Conservation (phyloP, 2,888 invertebrate genomes). For the Agonopterix arenella region DNA sequence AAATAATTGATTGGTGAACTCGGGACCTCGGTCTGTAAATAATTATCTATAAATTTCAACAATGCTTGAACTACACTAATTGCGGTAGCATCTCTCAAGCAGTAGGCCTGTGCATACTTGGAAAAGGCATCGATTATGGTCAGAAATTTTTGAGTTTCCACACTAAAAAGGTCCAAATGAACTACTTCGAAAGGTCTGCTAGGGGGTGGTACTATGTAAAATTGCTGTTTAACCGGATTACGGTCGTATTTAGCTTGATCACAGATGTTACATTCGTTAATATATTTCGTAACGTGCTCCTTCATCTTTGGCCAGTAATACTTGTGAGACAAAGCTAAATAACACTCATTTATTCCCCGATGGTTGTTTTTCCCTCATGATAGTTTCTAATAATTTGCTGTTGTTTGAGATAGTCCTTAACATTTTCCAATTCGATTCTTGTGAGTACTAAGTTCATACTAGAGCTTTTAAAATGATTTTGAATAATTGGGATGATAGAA, state of each 20-base stretch:
- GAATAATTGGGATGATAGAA: constrained; percentile 4
- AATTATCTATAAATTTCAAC: constrained; percentile 4
- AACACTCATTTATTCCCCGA: constrained; percentile 7
- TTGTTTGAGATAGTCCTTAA: not conserved
- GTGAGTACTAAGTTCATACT: constrained; percentile 7
- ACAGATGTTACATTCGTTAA: constrained; percentile 8
- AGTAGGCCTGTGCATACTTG: not conserved
- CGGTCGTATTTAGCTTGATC: not conserved
- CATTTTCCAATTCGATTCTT: constrained; percentile 2
- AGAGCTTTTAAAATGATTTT: constrained; percentile 6
- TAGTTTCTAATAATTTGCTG: constrained; percentile 4
- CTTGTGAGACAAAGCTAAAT: not conserved
- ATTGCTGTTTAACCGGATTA: constrained; percentile 1
- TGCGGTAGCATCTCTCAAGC: not conserved
- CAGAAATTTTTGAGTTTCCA: constrained; percentile 4
- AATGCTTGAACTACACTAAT: not conserved
- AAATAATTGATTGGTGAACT: constrained; percentile 14
- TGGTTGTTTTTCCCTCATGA: constrained; percentile 10
- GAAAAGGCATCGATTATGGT: not conserved
- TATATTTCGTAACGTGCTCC: constrained; percentile 6
- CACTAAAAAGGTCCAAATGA: constrained; percentile 4
- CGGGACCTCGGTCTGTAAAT: constrained; percentile 6
- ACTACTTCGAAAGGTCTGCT: not conserved
- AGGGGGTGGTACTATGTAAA: constrained; percentile 1
- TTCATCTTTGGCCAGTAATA: constrained; percentile 9